These are phyloP conservation scores for Heliconius melpomene DNA, from an alignment of 1,140 invertebrate species.

Conservation along the genomic window DNA sequence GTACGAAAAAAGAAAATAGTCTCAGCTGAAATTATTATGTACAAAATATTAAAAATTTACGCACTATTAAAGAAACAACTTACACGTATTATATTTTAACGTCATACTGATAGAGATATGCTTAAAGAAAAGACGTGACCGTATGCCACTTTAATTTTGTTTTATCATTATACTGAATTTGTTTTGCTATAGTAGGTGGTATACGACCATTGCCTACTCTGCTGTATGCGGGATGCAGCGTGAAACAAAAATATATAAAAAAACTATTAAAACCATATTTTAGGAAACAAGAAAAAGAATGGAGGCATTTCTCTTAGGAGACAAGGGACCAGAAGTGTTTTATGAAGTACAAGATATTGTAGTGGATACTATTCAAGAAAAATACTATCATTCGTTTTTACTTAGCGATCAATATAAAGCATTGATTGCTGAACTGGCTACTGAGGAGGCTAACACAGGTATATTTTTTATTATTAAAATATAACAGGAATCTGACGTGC, in stretches of 20 bases:
- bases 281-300: constrained; percentile 88
- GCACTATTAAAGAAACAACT: too few species aligned
- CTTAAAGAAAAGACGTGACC: too few species aligned
- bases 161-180: too few species aligned
- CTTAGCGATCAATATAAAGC: constrained; percentile 92
- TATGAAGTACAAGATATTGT: constrained; percentile 92
- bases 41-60: too few species aligned
- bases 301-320: constrained; percentile 92
- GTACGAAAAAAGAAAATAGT: too few species aligned
- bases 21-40: too few species aligned
- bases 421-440: constrained; percentile 86
- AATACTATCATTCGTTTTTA: constrained; percentile 94
- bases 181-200: too few species aligned
- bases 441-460: constrained; percentile 84
- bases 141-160: too few species aligned
- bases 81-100: too few species aligned
- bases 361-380: constrained; percentile 89
- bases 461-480: neutral
- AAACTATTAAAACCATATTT: constrained; percentile 35
- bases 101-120: too few species aligned
- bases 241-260: neutral
- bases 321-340: constrained; percentile 94
- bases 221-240: too few species aligned
- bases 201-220: neutral
- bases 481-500: too few species aligned